Evolutionary conservation across 2,888 invertebrate species (phyloP), one percentile per base, ranked within the genome.

Genomic region (Leptogaster cylindrica): DNA sequence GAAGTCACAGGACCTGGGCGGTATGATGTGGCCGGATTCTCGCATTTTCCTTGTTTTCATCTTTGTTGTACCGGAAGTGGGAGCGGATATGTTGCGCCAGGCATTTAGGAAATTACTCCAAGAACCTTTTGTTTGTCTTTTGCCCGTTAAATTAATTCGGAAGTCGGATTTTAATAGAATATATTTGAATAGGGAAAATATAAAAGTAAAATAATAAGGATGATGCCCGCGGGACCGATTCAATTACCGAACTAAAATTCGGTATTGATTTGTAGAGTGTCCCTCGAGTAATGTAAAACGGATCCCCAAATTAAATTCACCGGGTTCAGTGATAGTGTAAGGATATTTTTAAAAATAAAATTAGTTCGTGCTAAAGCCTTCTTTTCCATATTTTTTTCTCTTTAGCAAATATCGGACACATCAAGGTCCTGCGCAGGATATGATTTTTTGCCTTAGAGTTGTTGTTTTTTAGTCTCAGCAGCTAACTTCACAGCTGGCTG

Each of bases 141-240:
- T 63, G 14, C 44, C 46, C 63, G 28, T 44, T 63, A 63, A 63
- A 63, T 63, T 63, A 63, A 63, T 63, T 63, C 63, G 63, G 63
- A 63, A 63, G 28, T 44, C 27, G 63, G 63, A 63, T 44, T 63
- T 63, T 63, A 63, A 63, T 63, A 27, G 63, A 63, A 44, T 63
- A 28, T 63, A 58, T 58, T 27, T 50, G 18, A 39, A 41, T 10
- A 12, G 16, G 28, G 28, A 28, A 8, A 51, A 51, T 51, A 25
- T 51, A 28, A 51, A 51, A 28, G 28, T 51, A 51, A 51, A 51
- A 51, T 28, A 28, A 28, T 28, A 28, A 36, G 16, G 25, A n/a
- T n/a, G 12, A 7, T 58, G 39, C 58, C 58, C 58, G 58, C 58
- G 39, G 58, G 58, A 28, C 31, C 23, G 36, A 18, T 10, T 36